These are phyloP conservation scores for Enteromius trimaculatus DNA, from an alignment of 2,797 vertebrate genomes.

Conservation along the genomic window DNA sequence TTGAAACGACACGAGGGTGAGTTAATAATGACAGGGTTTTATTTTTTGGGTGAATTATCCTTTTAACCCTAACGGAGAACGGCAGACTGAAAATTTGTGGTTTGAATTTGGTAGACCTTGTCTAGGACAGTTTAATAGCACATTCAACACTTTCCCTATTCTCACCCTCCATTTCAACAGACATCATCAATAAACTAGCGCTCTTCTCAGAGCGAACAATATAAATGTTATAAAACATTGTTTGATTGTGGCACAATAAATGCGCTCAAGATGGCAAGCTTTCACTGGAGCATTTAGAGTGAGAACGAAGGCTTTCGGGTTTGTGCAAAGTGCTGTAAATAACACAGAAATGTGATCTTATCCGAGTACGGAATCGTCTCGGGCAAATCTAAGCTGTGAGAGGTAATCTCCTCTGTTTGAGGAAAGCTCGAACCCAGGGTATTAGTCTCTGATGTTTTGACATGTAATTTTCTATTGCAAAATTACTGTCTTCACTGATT, in stretches of 20 bases:
- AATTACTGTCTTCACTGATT: conserved; percentile 76
- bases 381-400: conserved; percentile 61
- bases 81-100: background rate
- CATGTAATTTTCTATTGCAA: conserved; percentile 76
- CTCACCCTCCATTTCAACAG: conserved; percentile 61
- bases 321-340: conserved; percentile 68
- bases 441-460: conserved; percentile 77
- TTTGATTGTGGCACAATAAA: conserved; percentile 72
- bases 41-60: background rate
- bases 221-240: conserved; percentile 73
- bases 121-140: conserved; percentile 25
- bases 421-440: conserved; percentile 59
- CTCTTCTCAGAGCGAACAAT: conserved; percentile 70
- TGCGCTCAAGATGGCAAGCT: conserved; percentile 59
- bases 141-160: conserved; percentile 20
- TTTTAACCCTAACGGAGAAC: conserved; percentile 11
- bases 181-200: conserved; percentile 73
- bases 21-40: background rate
- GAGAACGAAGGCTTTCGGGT: conserved; percentile 61
- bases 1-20: background rate
- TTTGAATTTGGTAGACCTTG: conserved; percentile 13
- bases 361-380: conserved; percentile 69
- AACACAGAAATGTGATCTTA: conserved; percentile 70
- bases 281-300: conserved; percentile 60
- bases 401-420: conserved; percentile 64